Evolutionary conservation across 2,888 invertebrate species (phyloP).

Genomic region (Nemotelus nigrinus): DNA sequence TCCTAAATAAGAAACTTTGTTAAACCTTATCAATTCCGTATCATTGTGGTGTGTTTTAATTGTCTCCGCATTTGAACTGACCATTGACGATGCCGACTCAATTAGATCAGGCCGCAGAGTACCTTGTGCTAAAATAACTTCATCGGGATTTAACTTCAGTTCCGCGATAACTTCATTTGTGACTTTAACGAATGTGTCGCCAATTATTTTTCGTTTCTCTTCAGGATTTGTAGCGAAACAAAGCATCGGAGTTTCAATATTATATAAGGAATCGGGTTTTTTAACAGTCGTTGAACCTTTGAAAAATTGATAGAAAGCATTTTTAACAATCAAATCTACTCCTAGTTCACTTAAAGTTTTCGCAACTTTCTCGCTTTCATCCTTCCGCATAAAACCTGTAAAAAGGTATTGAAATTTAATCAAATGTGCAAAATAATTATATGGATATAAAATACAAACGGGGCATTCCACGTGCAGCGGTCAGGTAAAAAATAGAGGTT

Average conservation of each 20-base stretch:
- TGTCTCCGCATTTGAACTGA: conserved; percentile 88
- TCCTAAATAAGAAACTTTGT: conserved; percentile 8
- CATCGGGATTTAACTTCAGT: conserved; percentile 88
- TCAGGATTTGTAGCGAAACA: conserved; percentile 92
- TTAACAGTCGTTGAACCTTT: conserved; percentile 87
- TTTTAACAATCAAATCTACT: conserved; percentile 80
- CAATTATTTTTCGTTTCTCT: conserved; percentile 98
- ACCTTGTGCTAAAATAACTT: conserved; percentile 93
- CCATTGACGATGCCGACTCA: conserved; percentile 92
- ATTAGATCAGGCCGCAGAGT: conserved; percentile 97
- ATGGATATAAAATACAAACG: background rate
- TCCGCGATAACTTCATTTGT: conserved; percentile 90
- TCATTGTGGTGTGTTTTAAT: conserved; percentile 99
- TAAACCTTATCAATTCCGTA: conserved; percentile 85
- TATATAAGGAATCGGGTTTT: conserved; percentile 67
- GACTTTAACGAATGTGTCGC: conserved; percentile 96
- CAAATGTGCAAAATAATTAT: background rate
- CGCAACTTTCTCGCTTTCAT: conserved; percentile 90
- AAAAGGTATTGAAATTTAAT: conserved; percentile 2
- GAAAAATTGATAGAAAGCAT: conserved; percentile 77
- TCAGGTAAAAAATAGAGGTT: background rate
- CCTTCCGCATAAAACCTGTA: conserved; percentile 89
- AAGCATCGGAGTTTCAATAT: conserved; percentile 79
- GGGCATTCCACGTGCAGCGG: too few relatives aligned
- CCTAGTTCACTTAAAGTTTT: conserved; percentile 84